Evolutionary conservation across 2,888 invertebrate genomes (phyloP).

Genomic region (Morinoia aosen): DNA sequence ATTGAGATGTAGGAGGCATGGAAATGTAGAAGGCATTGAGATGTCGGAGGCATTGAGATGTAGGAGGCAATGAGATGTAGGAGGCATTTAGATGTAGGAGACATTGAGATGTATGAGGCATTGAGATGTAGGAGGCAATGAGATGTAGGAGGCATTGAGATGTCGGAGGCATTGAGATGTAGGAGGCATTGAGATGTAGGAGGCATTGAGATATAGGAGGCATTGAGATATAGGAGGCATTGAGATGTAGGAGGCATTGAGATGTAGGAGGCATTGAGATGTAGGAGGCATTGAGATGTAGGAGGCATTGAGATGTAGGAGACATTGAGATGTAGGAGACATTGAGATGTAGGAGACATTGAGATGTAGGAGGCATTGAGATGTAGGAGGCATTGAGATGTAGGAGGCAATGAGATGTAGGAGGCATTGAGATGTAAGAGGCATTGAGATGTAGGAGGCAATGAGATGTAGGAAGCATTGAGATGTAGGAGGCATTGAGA

Average conservation of each 20-base stretch:
- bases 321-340: background rate
- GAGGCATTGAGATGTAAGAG: background rate
- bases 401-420: background rate
- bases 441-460: background rate
- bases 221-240: background rate
- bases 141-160: background rate
- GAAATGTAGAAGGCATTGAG: background rate
- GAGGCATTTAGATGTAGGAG: background rate
- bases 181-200: background rate
- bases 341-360: background rate
- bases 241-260: background rate
- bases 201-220: background rate
- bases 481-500: background rate
- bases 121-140: background rate
- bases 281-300: background rate
- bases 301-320: background rate
- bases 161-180: background rate
- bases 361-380: background rate
- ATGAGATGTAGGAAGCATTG: background rate
- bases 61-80: background rate
- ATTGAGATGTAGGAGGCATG: background rate
- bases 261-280: background rate
- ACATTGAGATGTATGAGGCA: background rate
- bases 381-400: background rate
- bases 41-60: background rate